Evolutionary conservation across 2,888 invertebrate genomes (phyloP).

Genomic region (Athripsodes cinereus): DNA sequence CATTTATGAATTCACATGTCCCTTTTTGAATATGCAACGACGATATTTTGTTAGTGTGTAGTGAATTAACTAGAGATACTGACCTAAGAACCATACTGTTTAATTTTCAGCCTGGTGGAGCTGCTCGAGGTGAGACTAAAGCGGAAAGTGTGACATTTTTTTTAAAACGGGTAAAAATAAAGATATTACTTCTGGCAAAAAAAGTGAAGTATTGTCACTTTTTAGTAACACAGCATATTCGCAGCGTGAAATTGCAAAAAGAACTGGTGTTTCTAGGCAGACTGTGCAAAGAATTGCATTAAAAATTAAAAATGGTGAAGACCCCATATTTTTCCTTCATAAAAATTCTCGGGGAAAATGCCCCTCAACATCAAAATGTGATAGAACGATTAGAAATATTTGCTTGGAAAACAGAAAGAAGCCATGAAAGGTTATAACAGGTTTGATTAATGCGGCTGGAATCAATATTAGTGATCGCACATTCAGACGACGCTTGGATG

Average conservation of each 20-base stretch:
- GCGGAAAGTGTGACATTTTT: neutral
- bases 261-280: slow-evolving; percentile 1
- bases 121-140: too few relatives aligned
- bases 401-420: too few relatives aligned
- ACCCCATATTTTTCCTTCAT: neutral
- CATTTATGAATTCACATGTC: too few relatives aligned
- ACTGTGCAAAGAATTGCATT: slow-evolving; percentile 3
- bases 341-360: neutral
- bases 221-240: too few relatives aligned
- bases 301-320: slow-evolving; percentile 3
- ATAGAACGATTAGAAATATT: neutral
- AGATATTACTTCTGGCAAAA: neutral
- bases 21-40: too few relatives aligned
- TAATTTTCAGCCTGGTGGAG: too few relatives aligned
- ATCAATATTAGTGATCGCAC: slow-evolving; percentile 3
- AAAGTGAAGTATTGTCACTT: too few relatives aligned
- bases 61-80: too few relatives aligned
- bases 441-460: slow-evolving; percentile 6
- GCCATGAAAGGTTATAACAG: neutral
- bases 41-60: too few relatives aligned
- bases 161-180: neutral
- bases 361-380: neutral
- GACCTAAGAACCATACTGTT: too few relatives aligned
- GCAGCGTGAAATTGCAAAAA: too few relatives aligned
- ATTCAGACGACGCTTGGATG: too few relatives aligned